Evolutionary conservation across 2,888 invertebrate genomes (phyloP), one percentile per base, ranked within the genome.

Genomic region (Luffia ferchaultella): DNA sequence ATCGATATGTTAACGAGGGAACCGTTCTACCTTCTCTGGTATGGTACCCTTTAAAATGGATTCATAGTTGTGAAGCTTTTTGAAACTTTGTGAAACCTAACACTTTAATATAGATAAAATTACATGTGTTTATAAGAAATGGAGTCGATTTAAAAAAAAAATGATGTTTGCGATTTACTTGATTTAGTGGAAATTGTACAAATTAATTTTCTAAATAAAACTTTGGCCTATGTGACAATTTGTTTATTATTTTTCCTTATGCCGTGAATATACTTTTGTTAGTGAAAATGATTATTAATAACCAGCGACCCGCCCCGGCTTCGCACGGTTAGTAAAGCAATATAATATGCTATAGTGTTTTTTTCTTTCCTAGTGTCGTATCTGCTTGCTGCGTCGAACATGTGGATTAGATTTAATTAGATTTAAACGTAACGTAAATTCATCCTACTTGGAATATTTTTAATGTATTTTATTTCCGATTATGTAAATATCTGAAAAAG

Each of bases 131-230:
- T n/a, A n/a, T 30, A 30, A 30, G 30, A 30, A 12, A 30, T 30
- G 30, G 12, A 3, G 30, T 7, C 12, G 12, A 30, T 30, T 12
- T 3, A 46, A 16, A 17, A 46, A 46, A 46, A 30, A 18, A 20
- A 2, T 17, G 12, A 30, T 30, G 30, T 30, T 30, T 30, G 30
- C 30, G 30, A 12, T 30, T 30, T 30, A 49, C 44, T 47, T 48
- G 42, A 47, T 9, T 51, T 42, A 51, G 42, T 42, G 30, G 12
- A 19, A 48, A 75, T 73, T 80, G 82, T 80, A 80, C 71, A 82
- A 79, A 77, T 67, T 73, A 78, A 73, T 76, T 82, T 82, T 80
- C 75, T 79, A 79, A 79, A 78, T 80, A 82, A 82, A 78, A 75
- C 59, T 80, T 80, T 80, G 82, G 82, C 82, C 82, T 82, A 82